Base-by-base conservation (phyloP, 2,113 vertebrate species). In the Macrotis lagotis region DNA sequence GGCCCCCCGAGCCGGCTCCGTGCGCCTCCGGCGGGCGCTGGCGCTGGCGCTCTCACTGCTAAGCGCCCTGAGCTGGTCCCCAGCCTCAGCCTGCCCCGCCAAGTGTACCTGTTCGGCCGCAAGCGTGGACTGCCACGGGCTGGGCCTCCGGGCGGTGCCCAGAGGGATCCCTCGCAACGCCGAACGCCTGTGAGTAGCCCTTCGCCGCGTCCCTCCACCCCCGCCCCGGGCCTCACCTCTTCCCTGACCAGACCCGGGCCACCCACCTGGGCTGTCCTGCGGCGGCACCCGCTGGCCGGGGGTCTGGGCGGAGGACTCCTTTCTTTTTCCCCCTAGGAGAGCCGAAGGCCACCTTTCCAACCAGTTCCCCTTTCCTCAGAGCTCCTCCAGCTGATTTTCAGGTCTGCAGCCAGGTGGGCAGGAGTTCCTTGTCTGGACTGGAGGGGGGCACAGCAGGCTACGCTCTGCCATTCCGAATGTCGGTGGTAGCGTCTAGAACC, bases 51-150 rank as follows among this genome's bases (percentile, higher is more conserved):
- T 98, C 98, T 98, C 99, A 94, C 93, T 98, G 90, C 97, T 98
- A 95, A 99, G 98, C 97, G 97, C 98, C 95, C 12, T 97, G 97
- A 98, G 98, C 96, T 97, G 98, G 95, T 91, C 98, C 92, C 98
- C 98, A 31, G 98, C 98, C 92, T 98, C 98, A 96, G 99, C 99
- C 98, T 99, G 99, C 98, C 99, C 99, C 25, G 99, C 99, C 97
- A 99, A 99, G 98, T 99, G 99, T 99, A 99, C 99, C 96, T 99
- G 99, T 98, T 99, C 99, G 44, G 99, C 99, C 90, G 99, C 99
- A 94, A 99, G 99, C 98, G 99, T 99, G 99, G 99, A 99, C 98
- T 99, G 99, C 98, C 99, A 99, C 37, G 99, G 99, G 97, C 99
- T 99, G 95, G 99, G 99, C 96, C 98, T 99, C 96, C 99, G 98